Evolutionary conservation across 2,888 invertebrate genomes (phyloP).

Genomic region (Notodonta dromedarius): DNA sequence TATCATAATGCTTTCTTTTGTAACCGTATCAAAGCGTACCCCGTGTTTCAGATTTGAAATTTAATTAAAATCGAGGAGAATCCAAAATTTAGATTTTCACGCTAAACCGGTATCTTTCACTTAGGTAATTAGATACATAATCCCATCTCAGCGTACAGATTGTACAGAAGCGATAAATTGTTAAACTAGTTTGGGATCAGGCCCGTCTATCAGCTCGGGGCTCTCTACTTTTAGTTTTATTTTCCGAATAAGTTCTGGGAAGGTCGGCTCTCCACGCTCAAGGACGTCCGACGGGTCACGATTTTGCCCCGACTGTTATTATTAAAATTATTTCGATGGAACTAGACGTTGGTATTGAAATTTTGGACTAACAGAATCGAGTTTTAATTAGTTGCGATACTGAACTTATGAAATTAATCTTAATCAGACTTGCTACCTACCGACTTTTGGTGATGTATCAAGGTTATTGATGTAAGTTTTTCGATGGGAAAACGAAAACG

Average conservation of each 20-base stretch:
- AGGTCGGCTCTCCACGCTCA: constrained; percentile 66
- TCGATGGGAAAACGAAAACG: constrained; percentile 15
- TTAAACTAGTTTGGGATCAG: constrained; percentile 58
- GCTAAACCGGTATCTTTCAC: constrained; percentile 45
- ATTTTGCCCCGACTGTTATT: constrained; percentile 40
- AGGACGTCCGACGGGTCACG: constrained; percentile 63
- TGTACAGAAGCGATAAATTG: constrained; percentile 61
- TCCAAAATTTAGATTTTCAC: constrained; percentile 28
- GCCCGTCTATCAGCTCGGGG: constrained; percentile 55
- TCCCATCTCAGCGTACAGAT: constrained; percentile 45
- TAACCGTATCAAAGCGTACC: constrained; percentile 43
- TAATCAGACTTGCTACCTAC: constrained; percentile 16
- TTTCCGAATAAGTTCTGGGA: constrained; percentile 67
- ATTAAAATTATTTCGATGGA: constrained; percentile 45
- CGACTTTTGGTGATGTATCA: constrained; percentile 14
- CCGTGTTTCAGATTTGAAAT: constrained; percentile 42
- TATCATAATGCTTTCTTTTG: constrained; percentile 50
- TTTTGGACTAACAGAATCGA: constrained; percentile 28
- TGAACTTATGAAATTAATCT: constrained; percentile 31
- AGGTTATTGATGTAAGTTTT: constrained; percentile 6
- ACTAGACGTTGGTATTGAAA: constrained; percentile 32
- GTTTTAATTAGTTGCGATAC: constrained; percentile 30
- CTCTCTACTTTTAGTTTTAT: constrained; percentile 63
- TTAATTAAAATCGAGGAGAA: constrained; percentile 47
- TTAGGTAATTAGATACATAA: constrained; percentile 54